Evolutionary conservation across 2,888 invertebrate species (phyloP).

Genomic region (Neocrepidodera transversa): DNA sequence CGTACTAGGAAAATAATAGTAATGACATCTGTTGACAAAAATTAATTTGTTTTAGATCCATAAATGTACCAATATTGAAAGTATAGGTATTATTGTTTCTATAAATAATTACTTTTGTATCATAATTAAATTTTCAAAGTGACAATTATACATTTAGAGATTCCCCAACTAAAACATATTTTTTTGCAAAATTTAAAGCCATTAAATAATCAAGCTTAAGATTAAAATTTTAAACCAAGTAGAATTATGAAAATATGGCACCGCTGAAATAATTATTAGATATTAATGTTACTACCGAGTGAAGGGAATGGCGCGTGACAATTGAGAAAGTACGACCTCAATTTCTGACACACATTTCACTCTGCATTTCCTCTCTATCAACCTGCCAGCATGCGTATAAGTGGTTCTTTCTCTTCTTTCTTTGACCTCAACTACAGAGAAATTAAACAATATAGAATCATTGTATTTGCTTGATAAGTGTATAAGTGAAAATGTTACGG

Average conservation of each 20-base stretch:
- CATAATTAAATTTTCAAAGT: too few species aligned
- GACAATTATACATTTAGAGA: too few species aligned
- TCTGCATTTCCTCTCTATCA: conserved; percentile 48
- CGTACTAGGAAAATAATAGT: too few species aligned
- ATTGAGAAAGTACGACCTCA: conserved; percentile 54
- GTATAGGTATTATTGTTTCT: too few species aligned
- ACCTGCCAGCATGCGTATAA: conserved; percentile 41
- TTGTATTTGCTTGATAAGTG: conserved; percentile 37
- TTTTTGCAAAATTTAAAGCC: too few species aligned
- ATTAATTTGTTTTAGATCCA: too few species aligned
- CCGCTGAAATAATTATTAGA: conserved; percentile 28
- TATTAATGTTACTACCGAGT: conserved; percentile 18
- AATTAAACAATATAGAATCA: conserved; percentile 53
- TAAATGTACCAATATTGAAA: too few species aligned
- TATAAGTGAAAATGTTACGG: conserved; percentile 36
- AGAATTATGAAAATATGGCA: conserved; percentile 16
- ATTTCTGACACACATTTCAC: conserved; percentile 56
- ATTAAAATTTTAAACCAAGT: conserved; percentile 19
- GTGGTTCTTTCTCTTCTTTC: conserved; percentile 55
- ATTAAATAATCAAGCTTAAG: too few species aligned
- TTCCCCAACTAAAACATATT: too few species aligned
- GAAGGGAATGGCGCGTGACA: conserved; percentile 27
- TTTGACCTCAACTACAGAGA: conserved; percentile 58
- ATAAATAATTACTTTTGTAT: too few species aligned
- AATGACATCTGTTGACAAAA: too few species aligned